These are phyloP conservation scores for Tetragnatha montana DNA, from an alignment of 2,888 invertebrate species.

Conservation along the genomic window DNA sequence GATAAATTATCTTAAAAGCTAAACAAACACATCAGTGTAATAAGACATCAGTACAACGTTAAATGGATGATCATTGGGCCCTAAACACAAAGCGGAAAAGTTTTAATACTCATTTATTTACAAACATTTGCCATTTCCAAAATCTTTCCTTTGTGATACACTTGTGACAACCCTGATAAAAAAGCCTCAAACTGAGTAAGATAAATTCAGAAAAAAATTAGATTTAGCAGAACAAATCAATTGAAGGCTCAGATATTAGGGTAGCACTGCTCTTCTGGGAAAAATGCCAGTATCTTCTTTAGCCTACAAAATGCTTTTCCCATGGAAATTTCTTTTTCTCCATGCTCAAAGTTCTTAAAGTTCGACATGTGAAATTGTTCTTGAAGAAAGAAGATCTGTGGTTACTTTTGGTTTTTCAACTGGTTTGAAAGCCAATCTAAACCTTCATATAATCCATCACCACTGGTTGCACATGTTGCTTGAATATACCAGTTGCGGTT, in stretches of 20 bases:
- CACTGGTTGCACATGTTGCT: slow-evolving; percentile 97
- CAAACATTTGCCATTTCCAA: slow-evolving; percentile 67
- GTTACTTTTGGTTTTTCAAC: slow-evolving; percentile 86
- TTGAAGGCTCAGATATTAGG: slow-evolving; percentile 62
- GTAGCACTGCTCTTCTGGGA: slow-evolving; percentile 41
- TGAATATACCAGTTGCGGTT: slow-evolving; percentile 96
- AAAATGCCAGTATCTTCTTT: slow-evolving; percentile 47
- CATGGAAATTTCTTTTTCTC: slow-evolving; percentile 44
- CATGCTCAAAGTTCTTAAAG: slow-evolving; percentile 53
- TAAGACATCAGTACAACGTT: slow-evolving; percentile 69
- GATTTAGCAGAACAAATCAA: slow-evolving; percentile 48
- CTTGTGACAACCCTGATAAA: slow-evolving; percentile 51
- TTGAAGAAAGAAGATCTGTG: slow-evolving; percentile 40
- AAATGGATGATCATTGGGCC: slow-evolving; percentile 69
- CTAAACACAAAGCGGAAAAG: slow-evolving; percentile 64
- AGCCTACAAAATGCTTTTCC: slow-evolving; percentile 65
- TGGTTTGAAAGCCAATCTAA: slow-evolving; percentile 99
- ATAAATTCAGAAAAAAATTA: slow-evolving; percentile 49
- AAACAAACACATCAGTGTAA: slow-evolving; percentile 66
- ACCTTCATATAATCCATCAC: slow-evolving; percentile 99
- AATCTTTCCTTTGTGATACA: slow-evolving; percentile 54
- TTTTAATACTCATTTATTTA: slow-evolving; percentile 71
- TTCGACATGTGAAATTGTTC: slow-evolving; percentile 69
- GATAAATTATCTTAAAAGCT: slow-evolving; percentile 71
- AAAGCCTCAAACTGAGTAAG: slow-evolving; percentile 62